phyloP scores from a whole-genome alignment of 92 coral and sea anemone species.

The Umimayanthus chanpuru region DNA sequence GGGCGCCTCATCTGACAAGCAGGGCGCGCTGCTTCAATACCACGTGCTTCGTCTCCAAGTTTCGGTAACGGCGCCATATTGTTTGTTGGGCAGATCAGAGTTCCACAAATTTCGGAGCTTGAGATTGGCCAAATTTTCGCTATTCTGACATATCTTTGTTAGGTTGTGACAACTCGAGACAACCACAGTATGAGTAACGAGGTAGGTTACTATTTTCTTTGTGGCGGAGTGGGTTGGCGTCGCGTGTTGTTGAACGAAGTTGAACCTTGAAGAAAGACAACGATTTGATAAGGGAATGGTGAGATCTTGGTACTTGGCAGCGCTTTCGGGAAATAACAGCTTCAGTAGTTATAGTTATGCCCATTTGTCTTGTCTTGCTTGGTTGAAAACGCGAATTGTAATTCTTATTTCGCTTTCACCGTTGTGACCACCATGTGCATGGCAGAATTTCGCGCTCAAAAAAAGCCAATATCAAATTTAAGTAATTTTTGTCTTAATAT shows the following conservation, averaged over 20 bases:
- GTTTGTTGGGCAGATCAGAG: background rate
- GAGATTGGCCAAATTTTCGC: slow-evolving; percentile 13
- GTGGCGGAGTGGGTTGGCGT: background rate
- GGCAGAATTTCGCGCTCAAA: background rate
- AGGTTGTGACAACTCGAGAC: slow-evolving; percentile 16
- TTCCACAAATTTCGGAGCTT: slow-evolving; percentile 2
- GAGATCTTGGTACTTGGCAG: background rate
- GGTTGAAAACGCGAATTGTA: background rate
- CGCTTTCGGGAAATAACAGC: background rate
- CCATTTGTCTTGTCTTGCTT: background rate
- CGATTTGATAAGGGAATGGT: background rate
- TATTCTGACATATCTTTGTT: slow-evolving; percentile 14
- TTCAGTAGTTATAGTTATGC: background rate
- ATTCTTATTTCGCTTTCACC: background rate
- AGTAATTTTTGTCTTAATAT: no score
- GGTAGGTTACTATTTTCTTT: slow-evolving; percentile 16
- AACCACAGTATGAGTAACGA: slow-evolving; percentile 10
- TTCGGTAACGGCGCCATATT: background rate
- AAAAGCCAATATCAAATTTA: no score
- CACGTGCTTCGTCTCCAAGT: slow-evolving; percentile 1
- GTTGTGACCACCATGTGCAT: background rate
- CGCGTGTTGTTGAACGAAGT: background rate
- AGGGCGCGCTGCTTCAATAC: slow-evolving; percentile 12
- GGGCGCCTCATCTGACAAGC: background rate
- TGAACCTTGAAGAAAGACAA: background rate